Evolutionary conservation across 2,113 vertebrate species (phyloP).

Genomic region (Crocuta crocuta): DNA sequence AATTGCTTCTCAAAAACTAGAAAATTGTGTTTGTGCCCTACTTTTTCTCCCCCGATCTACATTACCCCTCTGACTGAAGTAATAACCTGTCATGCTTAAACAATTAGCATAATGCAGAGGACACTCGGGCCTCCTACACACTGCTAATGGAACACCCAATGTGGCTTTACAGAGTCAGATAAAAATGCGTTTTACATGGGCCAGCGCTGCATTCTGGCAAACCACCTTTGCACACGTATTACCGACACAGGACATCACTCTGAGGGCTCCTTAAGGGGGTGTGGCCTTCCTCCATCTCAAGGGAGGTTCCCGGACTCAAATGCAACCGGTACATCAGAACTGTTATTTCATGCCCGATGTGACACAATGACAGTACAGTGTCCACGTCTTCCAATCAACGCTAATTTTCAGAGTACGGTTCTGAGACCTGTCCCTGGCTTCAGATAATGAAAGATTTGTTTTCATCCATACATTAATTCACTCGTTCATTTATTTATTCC

Average conservation of each 20-base stretch:
- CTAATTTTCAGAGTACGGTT: neutral
- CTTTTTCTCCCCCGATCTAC: slow-evolving; percentile 46
- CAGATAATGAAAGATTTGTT: neutral
- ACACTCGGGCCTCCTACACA: slow-evolving; percentile 73
- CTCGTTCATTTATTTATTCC: neutral
- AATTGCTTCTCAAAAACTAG: slow-evolving; percentile 83
- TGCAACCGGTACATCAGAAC: neutral
- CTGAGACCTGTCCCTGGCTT: neutral
- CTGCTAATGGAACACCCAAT: slow-evolving; percentile 75
- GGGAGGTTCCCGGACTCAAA: neutral
- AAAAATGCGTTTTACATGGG: slow-evolving; percentile 60
- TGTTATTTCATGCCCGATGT: neutral
- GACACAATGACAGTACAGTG: neutral
- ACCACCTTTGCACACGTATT: neutral
- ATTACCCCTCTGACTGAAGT: slow-evolving; percentile 77
- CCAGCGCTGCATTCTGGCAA: slow-evolving; percentile 4
- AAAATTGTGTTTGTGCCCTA: slow-evolving; percentile 82
- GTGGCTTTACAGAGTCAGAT: slow-evolving; percentile 74
- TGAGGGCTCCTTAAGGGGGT: neutral
- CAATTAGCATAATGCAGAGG: slow-evolving; percentile 81
- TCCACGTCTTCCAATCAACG: neutral
- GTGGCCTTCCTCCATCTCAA: neutral
- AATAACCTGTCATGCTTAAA: slow-evolving; percentile 83
- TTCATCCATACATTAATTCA: neutral
- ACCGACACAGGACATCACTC: neutral